phyloP scores from a whole-genome alignment of 2,113 vertebrate genomes.

The Nanorana parkeri region DNA sequence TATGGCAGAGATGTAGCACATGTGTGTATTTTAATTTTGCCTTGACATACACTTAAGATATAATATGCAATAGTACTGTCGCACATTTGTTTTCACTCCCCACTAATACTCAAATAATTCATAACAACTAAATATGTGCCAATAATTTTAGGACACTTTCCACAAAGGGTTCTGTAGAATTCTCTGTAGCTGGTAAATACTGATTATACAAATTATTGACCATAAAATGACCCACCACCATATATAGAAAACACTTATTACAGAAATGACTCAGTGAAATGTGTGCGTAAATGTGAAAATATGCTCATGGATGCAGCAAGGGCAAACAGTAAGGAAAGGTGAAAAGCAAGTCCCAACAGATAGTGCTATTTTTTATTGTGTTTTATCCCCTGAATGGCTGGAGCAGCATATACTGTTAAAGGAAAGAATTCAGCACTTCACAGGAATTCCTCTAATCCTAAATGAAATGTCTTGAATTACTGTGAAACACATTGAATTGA shows the following conservation, averaged over 20 bases:
- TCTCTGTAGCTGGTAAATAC: constrained; percentile 2
- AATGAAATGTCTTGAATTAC: constrained; percentile 41
- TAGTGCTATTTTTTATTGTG: constrained; percentile 36
- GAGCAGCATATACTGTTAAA: constrained; percentile 34
- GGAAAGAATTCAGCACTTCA: constrained; percentile 53
- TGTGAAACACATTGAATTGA: constrained; percentile 32
- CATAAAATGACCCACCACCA: constrained; percentile 14
- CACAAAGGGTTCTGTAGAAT: background rate
- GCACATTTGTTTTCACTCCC: background rate
- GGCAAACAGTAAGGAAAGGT: background rate
- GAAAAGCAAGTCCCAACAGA: constrained; percentile 2
- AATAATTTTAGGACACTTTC: constrained; percentile 9
- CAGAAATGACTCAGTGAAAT: constrained; percentile 31
- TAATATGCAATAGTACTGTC: no score
- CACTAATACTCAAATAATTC: background rate
- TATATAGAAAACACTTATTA: constrained; percentile 48
- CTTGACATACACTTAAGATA: no score
- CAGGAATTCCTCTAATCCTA: constrained; percentile 50
- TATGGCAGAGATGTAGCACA: no score
- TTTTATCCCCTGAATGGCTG: constrained; percentile 16
- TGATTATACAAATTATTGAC: constrained; percentile 3
- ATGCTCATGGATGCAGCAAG: constrained; percentile 38
- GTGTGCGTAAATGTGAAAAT: constrained; percentile 30
- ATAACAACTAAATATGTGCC: background rate
- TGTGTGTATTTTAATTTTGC: no score